Evolutionary conservation across 1,140 invertebrate species (phyloP), one percentile per base, ranked within the genome.

Genomic region (Parasteatoda tepidariorum): DNA sequence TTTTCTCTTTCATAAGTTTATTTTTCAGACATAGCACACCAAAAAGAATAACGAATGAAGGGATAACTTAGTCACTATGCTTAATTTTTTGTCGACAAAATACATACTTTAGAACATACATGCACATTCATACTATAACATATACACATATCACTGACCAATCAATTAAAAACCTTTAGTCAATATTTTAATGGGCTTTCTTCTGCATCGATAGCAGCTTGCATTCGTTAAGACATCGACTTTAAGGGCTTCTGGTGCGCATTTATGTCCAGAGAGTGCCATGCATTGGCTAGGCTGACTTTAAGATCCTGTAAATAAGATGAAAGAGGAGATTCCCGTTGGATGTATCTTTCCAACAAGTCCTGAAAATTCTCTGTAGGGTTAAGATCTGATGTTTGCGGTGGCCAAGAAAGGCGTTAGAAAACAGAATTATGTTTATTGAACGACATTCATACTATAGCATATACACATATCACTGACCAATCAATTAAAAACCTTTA

Each of bases 271-370:
- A 59, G 9, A 59, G 57, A 59, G 24, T 59, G 24, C 7, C 57
- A 59, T 59, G 9, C 1, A 59, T 59, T 59, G 57, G 9, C 57
- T n/a, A 9, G 1, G 55, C 18, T n/a, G 57, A 7, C 2, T 2
- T 62, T 62, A 31, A 62, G 26, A 62, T 62, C 26, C 31, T 62
- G 26, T 62, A 62, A 62, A 62, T 62, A 13, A 62, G 61, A 28
- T 62, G 61, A 30, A 62, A 62, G 61, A 62, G 61, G 61, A 62
- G 61, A 62, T 0, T 62, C 26, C 28, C 31, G 3, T 31, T 15
- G 61, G 61, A 62, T 30, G 61, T 13, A 28, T 62, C 26, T 31
- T 62, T 30, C 26, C 61, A 62, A 24, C 59, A 62, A 28, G 30
- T 62, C 59, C 61, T 13, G 31, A 15, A 31, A 6, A 62, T 30